A percentile compares a stretch with the other conserved stretches of the same genome.
These are phyloP conservation scores for Pogonomyrmex barbatus DNA, from an alignment of 1,140 invertebrate genomes.

Conservation along the genomic window DNA sequence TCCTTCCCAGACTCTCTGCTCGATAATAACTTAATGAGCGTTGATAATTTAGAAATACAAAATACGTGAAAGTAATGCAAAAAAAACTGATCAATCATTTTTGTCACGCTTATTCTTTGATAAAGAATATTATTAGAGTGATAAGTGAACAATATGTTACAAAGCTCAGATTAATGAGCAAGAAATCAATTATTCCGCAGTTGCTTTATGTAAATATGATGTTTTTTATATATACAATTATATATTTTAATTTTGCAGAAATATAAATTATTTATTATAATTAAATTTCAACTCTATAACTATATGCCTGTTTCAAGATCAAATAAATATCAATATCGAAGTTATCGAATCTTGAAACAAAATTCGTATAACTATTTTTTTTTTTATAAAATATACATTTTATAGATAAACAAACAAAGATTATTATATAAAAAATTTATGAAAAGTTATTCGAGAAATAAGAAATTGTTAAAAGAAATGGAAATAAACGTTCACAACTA, in stretches of 20 bases:
- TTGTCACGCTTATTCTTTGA: not conserved
- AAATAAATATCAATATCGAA: slow-evolving; percentile 1
- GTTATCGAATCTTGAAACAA: not conserved
- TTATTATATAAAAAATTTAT: not conserved
- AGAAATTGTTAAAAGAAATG: not conserved
- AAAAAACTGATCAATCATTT: not conserved
- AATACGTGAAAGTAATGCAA: not conserved
- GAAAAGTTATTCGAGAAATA: not conserved
- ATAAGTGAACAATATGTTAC: not conserved
- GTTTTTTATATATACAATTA: not conserved
- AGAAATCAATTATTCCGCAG: slow-evolving; percentile 8
- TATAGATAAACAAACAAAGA: not conserved
- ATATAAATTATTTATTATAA: not conserved
- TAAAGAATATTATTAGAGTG: slow-evolving; percentile 11
- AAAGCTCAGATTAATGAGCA: not conserved
- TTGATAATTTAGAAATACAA: slow-evolving; percentile 20
- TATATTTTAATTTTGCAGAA: not conserved
- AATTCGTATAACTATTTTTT: not conserved
- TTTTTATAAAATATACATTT: slow-evolving; percentile 3
- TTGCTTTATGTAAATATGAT: not conserved
- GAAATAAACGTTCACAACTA: not conserved
- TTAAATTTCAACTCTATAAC: not conserved
- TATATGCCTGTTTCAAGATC: not conserved
- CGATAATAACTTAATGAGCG: slow-evolving; percentile 48
- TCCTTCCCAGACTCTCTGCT: not conserved